Conservation (phyloP, 2,797 vertebrate species). For the Girardinus metallicus region DNA sequence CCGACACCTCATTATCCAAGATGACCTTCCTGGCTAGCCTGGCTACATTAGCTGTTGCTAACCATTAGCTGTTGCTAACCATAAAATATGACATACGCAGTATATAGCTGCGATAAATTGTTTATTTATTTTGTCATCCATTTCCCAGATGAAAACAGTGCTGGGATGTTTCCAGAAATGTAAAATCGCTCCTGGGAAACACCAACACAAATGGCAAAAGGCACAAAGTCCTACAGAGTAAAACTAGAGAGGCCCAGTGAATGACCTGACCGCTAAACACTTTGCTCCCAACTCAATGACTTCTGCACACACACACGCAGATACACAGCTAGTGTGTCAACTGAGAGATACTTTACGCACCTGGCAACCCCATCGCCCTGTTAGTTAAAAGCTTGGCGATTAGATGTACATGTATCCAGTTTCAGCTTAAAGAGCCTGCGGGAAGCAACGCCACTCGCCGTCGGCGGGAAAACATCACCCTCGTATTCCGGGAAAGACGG, state of each 20-base stretch:
- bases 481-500: conserved; percentile 74
- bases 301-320: conserved; percentile 28
- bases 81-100: not conserved
- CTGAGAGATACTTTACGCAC: conserved; percentile 76
- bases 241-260: conserved; percentile 31
- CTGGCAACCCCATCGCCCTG: conserved; percentile 67
- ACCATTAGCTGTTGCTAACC: not conserved
- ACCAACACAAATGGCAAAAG: not conserved
- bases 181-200: not conserved
- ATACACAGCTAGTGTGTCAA: conserved; percentile 46
- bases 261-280: conserved; percentile 65
- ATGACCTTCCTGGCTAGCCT: too few species aligned
- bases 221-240: conserved; percentile 5
- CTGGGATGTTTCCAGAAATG: not conserved
- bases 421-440: conserved; percentile 80
- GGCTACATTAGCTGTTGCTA: too few species aligned
- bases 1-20: too few species aligned
- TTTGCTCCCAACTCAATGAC: conserved; percentile 54
- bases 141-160: not conserved
- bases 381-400: conserved; percentile 80
- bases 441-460: conserved; percentile 69
- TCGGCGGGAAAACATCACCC: conserved; percentile 77
- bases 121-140: not conserved
- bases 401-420: conserved; percentile 70
- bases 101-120: not conserved